Evolutionary conservation across 2,797 vertebrate genomes (phyloP), one percentile per base, ranked within the genome.

Genomic region (Myiotriccus ornatus): DNA sequence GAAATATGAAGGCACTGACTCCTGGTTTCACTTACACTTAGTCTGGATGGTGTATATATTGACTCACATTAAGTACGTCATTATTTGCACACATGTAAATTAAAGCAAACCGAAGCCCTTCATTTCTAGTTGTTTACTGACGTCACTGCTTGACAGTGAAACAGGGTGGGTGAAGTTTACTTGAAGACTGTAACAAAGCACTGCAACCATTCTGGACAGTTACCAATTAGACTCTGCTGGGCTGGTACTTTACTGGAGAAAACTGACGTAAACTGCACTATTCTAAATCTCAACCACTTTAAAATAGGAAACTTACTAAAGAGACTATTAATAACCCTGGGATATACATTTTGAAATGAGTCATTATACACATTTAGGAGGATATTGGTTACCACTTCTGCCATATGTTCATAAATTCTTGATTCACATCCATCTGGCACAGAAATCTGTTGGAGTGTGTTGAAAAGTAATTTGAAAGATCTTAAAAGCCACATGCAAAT

Each of bases 321-420:
- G 14, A 39, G 22, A 32, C 27, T 92, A 56, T 92, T 92, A 75
- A 73, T 93, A 83, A 92, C 6, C 15, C 63, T 62, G 24, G 25
- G 34, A 64, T 53, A 56, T 67, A 32, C 62, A 52, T 91, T 67
- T 95, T 86, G 13, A 87, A 95, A 81, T 52, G 2, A 91, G 69
- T 57, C 37, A 28, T 77, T 92, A 44, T 62, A n/a, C 17, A 17
- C 34, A 52, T 87, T 43, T 55, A 71, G 22, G 52, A 92, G 20
- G 57, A 83, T 87, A 83, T 44, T 57, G 16, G 50, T 90, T 92
- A 59, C 89, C 23, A 12, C 88, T 94, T 84, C 39, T 14, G 6
- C 68, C 68, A 68, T 95, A 67, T 93, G 79, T 75, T 96, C 87
- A 27, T 78, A 24, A 30, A 43, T 91, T 91, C 53, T 94, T 96